Evolutionary conservation across 1,140 invertebrate genomes (phyloP).

Genomic region (Eueides isabella): DNA sequence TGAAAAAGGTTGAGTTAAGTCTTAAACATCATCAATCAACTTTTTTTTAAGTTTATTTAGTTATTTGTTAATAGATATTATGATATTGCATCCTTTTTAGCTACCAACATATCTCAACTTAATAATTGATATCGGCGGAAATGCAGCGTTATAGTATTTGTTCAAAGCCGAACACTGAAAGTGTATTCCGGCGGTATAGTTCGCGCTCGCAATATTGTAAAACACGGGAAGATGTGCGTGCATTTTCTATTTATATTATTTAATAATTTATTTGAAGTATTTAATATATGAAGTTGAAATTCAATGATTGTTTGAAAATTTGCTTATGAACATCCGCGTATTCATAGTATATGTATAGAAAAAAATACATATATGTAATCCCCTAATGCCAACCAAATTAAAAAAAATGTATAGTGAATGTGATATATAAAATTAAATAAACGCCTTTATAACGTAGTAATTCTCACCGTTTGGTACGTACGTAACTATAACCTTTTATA

Average conservation of each 20-base stretch:
- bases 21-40: too few species aligned
- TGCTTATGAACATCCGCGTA: too few species aligned
- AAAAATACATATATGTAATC: too few species aligned
- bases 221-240: background rate
- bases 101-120: slow-evolving; percentile 5
- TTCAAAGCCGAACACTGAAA: slow-evolving; percentile 30
- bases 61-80: background rate
- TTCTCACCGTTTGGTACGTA: too few species aligned
- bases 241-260: background rate
- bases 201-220: slow-evolving; percentile 14
- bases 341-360: background rate
- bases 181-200: slow-evolving; percentile 35
- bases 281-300: background rate
- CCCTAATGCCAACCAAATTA: too few species aligned
- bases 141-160: slow-evolving; percentile 26
- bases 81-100: background rate
- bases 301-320: background rate
- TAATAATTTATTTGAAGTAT: background rate
- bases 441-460: too few species aligned
- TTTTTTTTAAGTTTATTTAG: background rate
- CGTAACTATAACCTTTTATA: too few species aligned
- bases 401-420: too few species aligned
- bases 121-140: background rate
- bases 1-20: background rate
- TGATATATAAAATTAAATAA: too few species aligned